Conservation (phyloP, 2,113 vertebrate species). For the Loxodonta africana region DNA sequence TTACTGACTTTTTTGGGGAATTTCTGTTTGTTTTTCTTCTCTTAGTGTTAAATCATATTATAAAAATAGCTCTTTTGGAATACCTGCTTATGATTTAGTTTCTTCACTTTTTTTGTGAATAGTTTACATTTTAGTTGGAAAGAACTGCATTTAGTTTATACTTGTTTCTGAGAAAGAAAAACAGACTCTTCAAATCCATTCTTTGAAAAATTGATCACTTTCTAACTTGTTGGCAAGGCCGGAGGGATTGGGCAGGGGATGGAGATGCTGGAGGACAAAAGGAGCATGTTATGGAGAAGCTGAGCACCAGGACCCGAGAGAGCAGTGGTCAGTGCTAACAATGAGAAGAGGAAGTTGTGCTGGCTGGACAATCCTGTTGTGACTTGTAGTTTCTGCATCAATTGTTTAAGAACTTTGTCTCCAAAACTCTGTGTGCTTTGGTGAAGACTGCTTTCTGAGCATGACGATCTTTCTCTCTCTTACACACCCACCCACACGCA, state of each 20-base stretch:
- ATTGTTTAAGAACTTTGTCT: neutral
- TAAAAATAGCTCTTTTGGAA: conserved; percentile 54
- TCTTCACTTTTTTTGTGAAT: neutral
- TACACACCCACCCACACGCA: neutral
- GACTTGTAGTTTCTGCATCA: neutral
- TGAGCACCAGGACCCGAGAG: neutral
- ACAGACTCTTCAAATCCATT: neutral
- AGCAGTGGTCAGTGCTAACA: accelerated
- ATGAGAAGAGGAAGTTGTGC: neutral
- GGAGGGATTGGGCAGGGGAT: too few relatives aligned
- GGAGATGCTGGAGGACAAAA: neutral
- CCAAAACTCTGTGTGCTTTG: neutral
- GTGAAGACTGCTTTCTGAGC: neutral
- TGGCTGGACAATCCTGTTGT: neutral
- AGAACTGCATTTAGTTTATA: neutral
- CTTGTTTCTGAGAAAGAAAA: conserved; percentile 34
- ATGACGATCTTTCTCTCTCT: neutral
- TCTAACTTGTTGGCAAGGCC: neutral
- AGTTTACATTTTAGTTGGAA: conserved; percentile 47
- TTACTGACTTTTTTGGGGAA: neutral
- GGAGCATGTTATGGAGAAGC: accelerated
- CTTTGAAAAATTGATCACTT: neutral
- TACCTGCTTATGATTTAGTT: neutral
- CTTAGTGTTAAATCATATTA: neutral
- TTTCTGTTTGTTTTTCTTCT: neutral